Percentiles rank a stretch among this genome's conserved stretches.
Conservation (phyloP, 2,888 invertebrate genomes). For the Caenorhabditis afra region DNA sequence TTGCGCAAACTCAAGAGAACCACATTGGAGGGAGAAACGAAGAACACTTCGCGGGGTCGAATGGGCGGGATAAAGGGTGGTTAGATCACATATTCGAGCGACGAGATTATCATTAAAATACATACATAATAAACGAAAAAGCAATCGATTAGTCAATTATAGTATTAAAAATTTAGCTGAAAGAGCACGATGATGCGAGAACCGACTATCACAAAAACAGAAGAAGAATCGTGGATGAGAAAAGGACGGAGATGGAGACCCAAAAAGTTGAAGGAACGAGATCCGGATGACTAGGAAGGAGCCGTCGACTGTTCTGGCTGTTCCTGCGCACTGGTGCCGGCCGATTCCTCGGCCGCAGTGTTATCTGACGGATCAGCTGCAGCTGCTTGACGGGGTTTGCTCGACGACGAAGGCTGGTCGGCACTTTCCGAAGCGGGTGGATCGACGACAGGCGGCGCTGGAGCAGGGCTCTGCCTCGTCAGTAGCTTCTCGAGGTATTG, state of each 20-base stretch:
- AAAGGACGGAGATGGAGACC: too few species aligned
- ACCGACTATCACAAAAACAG: constrained; percentile 18
- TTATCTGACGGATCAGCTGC: background rate
- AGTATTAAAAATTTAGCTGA: background rate
- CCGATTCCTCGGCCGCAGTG: constrained; percentile 39
- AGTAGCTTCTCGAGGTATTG: constrained; percentile 48
- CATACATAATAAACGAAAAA: constrained; percentile 3
- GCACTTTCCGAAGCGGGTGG: constrained; percentile 54
- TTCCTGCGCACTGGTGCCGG: constrained; percentile 56
- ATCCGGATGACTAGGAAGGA: constrained; percentile 26
- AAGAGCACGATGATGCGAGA: background rate
- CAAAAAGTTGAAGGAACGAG: background rate
- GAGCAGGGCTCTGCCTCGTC: background rate
- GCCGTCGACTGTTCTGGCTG: constrained; percentile 69
- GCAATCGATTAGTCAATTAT: background rate
- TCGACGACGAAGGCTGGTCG: background rate
- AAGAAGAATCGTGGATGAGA: background rate
- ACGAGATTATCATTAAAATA: background rate
- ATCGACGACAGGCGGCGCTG: constrained; percentile 32
- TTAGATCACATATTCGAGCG: constrained; percentile 17
- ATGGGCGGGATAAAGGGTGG: background rate
- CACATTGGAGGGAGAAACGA: background rate
- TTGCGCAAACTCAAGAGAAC: background rate
- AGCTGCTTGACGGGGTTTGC: background rate
- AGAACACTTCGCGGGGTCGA: background rate